Base-by-base conservation (phyloP, 2,888 invertebrate genomes). In the Agrypnus murinus region DNA sequence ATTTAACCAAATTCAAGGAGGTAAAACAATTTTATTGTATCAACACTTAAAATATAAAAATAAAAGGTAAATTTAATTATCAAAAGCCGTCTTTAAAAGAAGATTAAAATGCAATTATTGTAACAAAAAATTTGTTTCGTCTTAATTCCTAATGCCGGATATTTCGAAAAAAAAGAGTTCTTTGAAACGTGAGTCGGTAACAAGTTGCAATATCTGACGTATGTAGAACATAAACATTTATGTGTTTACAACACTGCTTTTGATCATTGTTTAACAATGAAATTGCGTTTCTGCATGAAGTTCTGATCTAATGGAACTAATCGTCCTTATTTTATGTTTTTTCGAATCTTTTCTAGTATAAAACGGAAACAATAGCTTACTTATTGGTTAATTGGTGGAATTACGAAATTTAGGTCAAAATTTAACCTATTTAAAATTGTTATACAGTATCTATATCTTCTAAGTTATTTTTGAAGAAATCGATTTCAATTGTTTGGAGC, bases 171-270 rank as follows among this genome's bases (percentile, higher is more conserved):
- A 15, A 14, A 10, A 8, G n/a, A 25, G 2, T 25, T 25, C 1
- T 19, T 34, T 38, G 50, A 48, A 55, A 55, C 36, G 53, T 43
- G 25, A 43, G 43, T 15, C 25, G 25, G 25, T 25, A 25, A 50
- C 40, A 48, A 15, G 45, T 55, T 57, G 57, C 62, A 38, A 63
- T 62, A 31, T 57, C 43, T 38, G 38, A 31, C 58, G 65, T 66
- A 62, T 71, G 62, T 71, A 63, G 66, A 66, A 71, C 71, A 71
- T 65, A 60, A 70, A 69, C 48, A 55, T 65, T 60, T 55, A 31
- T 36, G 36, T 38, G 53, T 66, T 71, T 71, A 71, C 70, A 70
- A 65, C 59, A 65, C 59, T 17, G 25, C 62, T 62, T n/a, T 60
- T 36, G 53, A 55, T 69, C 36, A 25, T 34, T 43, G 10, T n/a